Percentiles rank a stretch among this genome's conserved stretches.
Conservation (phyloP, 2,113 vertebrate species). For the Cyphomyrus plagiostoma region DNA sequence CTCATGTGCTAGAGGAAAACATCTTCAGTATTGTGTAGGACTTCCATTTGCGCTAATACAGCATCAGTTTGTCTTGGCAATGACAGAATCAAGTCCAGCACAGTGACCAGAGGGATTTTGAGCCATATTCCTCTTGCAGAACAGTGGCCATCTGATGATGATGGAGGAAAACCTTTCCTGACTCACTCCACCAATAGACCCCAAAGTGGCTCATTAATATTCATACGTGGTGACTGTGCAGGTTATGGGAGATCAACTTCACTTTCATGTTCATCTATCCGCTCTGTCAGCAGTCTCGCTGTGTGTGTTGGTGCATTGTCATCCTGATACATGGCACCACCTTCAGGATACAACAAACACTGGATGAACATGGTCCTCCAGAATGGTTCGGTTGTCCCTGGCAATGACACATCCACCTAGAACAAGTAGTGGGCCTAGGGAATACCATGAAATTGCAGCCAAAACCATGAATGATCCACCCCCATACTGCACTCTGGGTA, state of each 20-base stretch:
- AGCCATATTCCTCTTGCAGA: neutral
- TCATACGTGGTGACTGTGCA: neutral
- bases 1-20: neutral
- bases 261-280: neutral
- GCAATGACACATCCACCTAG: neutral
- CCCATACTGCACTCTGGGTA: too few species aligned
- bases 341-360: neutral
- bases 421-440: neutral
- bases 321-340: neutral
- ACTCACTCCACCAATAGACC: neutral
- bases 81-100: neutral
- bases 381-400: neutral
- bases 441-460: neutral
- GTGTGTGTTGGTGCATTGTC: neutral
- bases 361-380: neutral
- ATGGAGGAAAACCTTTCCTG: neutral
- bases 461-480: neutral
- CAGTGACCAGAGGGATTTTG: neutral
- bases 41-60: neutral
- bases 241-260: neutral
- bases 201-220: neutral
- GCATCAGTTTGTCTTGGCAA: neutral
- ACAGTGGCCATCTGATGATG: neutral
- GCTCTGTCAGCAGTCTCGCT: neutral
- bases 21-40: neutral